Conservation (phyloP, 2,888 invertebrate species). For the Cantharis rufa region DNA sequence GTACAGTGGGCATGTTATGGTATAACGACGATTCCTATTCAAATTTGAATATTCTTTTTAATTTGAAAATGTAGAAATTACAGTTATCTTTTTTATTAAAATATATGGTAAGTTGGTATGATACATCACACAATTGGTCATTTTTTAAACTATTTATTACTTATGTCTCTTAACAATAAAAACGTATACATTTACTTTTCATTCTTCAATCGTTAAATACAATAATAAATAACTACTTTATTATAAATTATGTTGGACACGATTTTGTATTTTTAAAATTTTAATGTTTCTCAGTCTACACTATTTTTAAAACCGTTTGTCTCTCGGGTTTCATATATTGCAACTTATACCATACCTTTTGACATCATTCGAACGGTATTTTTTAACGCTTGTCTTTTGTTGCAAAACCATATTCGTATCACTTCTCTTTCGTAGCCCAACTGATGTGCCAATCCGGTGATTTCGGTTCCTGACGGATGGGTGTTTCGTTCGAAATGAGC, state of each 20-base stretch:
- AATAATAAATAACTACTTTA: constrained; percentile 1
- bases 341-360: constrained; percentile 73
- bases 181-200: constrained; percentile 30
- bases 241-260: constrained; percentile 12
- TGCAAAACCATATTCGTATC: constrained; percentile 99
- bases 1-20: not conserved
- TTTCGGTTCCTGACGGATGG: constrained; percentile 98
- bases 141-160: constrained; percentile 31
- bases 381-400: constrained; percentile 95
- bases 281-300: constrained; percentile 20
- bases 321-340: not conserved
- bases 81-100: constrained; percentile 28
- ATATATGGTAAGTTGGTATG: constrained; percentile 31
- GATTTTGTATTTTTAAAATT: constrained; percentile 5
- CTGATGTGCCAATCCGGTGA: constrained; percentile 92
- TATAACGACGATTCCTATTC: not conserved
- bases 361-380: constrained; percentile 97
- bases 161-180: constrained; percentile 24
- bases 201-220: constrained; percentile 8
- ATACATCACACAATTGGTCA: constrained; percentile 36
- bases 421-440: constrained; percentile 97
- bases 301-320: not conserved
- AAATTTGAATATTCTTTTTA: constrained; percentile 17
- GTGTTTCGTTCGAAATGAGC: constrained; percentile 96
- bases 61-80: constrained; percentile 30